phyloP scores from a whole-genome alignment of 2,113 vertebrate species.

The Platysteira castanea region DNA sequence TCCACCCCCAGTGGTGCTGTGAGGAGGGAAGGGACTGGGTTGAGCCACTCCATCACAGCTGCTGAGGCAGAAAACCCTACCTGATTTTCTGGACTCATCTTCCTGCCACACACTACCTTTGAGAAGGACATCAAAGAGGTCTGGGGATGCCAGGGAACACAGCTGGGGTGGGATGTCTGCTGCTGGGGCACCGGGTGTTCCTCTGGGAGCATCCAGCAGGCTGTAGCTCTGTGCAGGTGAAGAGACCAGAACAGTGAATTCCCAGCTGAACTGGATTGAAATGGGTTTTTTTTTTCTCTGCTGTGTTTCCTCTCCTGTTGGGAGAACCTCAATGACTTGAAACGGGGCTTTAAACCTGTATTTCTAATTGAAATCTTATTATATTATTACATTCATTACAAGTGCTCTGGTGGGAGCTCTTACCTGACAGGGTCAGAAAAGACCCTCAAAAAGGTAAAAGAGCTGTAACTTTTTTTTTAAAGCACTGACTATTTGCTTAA shows the following conservation, averaged over 20 bases:
- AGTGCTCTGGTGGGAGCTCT: background rate
- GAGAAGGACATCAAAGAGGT: background rate
- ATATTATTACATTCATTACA: background rate
- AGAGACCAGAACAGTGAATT: background rate
- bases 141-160: background rate
- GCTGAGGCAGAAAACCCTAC: background rate
- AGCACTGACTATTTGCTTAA: background rate
- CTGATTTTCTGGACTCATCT: fast-evolving
- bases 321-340: background rate
- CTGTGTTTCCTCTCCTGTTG: background rate
- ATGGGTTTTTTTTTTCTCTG: background rate
- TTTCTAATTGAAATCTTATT: background rate
- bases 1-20: fast-evolving
- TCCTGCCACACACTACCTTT: background rate
- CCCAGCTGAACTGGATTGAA: background rate
- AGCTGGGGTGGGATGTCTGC: background rate
- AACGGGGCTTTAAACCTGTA: background rate
- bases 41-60: background rate
- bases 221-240: background rate
- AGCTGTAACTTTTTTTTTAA: background rate
- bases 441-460: background rate
- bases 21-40: background rate
- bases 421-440: background rate
- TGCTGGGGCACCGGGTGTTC: background rate
- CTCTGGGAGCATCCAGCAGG: background rate